Percentiles rank a stretch among this genome's conserved stretches.
Conservation (phyloP, 2,888 invertebrate species). For the Amphipoea oculea region DNA sequence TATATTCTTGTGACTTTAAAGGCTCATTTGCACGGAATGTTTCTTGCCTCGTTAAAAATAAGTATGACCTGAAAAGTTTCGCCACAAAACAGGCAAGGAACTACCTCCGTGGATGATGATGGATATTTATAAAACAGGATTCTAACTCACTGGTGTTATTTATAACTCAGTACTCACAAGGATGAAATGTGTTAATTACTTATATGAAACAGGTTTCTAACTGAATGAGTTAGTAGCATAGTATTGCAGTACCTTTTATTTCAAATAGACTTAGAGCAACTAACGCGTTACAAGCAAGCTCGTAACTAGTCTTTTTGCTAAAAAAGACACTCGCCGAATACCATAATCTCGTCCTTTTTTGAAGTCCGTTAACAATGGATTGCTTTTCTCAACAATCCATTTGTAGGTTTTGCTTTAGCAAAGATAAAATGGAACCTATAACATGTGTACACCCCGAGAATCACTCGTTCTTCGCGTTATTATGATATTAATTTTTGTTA, state of each 20-base stretch:
- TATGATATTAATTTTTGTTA: not conserved
- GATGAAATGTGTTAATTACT: not conserved
- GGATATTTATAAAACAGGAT: slow-evolving; percentile 21
- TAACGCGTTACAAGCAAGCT: not conserved
- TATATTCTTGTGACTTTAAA: not conserved
- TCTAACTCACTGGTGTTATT: slow-evolving; percentile 12
- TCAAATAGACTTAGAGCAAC: not conserved
- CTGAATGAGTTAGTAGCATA: not conserved
- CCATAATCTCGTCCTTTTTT: not conserved
- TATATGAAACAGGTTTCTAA: not conserved
- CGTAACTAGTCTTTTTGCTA: not conserved
- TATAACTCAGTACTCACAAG: slow-evolving; percentile 8
- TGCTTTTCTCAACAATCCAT: not conserved
- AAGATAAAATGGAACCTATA: not conserved
- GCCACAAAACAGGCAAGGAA: not conserved
- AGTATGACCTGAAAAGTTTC: not conserved
- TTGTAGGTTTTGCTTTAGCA: not conserved
- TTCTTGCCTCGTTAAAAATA: not conserved
- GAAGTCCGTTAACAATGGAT: too few relatives aligned
- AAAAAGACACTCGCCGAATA: not conserved
- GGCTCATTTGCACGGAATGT: not conserved
- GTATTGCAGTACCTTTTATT: not conserved
- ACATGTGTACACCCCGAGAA: too few relatives aligned
- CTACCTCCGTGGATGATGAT: not conserved
- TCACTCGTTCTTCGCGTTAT: too few relatives aligned